Conservation (phyloP, 2,797 vertebrate species). For the Spinibarbus caldwelli region DNA sequence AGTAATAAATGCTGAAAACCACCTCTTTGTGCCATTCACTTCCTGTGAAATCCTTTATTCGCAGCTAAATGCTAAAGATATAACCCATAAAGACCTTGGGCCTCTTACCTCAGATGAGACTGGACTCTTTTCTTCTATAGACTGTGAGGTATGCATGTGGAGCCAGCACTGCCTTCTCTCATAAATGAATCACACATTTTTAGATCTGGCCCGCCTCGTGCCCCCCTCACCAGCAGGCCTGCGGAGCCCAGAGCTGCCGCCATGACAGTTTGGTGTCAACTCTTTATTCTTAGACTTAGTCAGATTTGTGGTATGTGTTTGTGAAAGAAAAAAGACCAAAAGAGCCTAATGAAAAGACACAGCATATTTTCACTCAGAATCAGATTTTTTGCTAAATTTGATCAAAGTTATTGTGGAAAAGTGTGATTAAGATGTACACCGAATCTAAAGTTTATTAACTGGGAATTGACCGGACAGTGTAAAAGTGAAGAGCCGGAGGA, state of each 20-base stretch:
- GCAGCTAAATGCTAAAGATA: not conserved
- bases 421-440: not conserved
- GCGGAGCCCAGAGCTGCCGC: slow-evolving; percentile 69
- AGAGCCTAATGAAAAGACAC: slow-evolving; percentile 5
- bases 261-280: slow-evolving; percentile 84
- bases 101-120: slow-evolving; percentile 12
- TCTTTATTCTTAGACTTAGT: slow-evolving; percentile 73
- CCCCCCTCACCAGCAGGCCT: slow-evolving; percentile 62
- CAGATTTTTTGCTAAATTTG: not conserved
- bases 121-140: slow-evolving; percentile 12
- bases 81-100: not conserved
- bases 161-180: slow-evolving; percentile 60
- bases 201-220: slow-evolving; percentile 60
- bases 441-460: not conserved
- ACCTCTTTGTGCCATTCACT: not conserved
- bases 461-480: not conserved
- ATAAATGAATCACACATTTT: slow-evolving; percentile 68
- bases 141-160: slow-evolving; percentile 31
- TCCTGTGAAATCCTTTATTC: not conserved
- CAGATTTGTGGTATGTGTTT: slow-evolving; percentile 61
- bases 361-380: not conserved
- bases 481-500: not conserved
- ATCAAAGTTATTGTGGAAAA: not conserved
- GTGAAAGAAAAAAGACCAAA: slow-evolving; percentile 44
- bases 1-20: slow-evolving; percentile 11